phyloP scores from a whole-genome alignment of 1,140 invertebrate genomes.

The Pseudachorutes palmiensis region DNA sequence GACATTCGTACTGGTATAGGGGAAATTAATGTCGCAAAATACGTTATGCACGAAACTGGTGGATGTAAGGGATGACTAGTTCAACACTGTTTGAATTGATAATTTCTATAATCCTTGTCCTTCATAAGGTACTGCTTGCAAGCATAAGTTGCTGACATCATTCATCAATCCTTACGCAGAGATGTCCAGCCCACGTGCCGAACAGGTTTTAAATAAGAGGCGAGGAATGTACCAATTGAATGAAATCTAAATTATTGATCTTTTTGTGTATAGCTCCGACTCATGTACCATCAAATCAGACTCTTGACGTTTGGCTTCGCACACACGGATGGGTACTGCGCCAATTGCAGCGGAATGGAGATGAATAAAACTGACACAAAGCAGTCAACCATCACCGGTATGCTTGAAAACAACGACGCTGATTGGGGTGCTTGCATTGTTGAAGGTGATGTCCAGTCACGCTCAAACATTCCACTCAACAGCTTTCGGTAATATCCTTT shows the following conservation, averaged over 20 bases:
- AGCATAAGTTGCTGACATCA: not conserved
- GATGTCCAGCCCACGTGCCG: not conserved
- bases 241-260: too few relatives aligned
- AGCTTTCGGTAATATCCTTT: slow-evolving; percentile 4
- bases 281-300: slow-evolving; percentile 3
- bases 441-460: slow-evolving; percentile 5
- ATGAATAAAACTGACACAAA: not conserved
- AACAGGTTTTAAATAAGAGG: too few relatives aligned
- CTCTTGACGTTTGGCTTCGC: slow-evolving; percentile 2
- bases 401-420: not conserved
- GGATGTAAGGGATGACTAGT: not conserved
- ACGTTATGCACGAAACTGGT: not conserved
- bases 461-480: slow-evolving; percentile 15
- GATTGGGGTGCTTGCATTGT: slow-evolving; percentile 17
- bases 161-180: slow-evolving; percentile 13
- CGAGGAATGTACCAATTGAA: too few relatives aligned
- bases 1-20: slow-evolving; percentile 2
- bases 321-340: not conserved
- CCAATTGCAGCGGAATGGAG: not conserved
- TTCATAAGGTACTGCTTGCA: slow-evolving; percentile 4
- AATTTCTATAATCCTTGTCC: not conserved
- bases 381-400: not conserved
- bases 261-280: too few relatives aligned
- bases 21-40: slow-evolving; percentile 2
- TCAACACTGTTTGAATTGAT: not conserved